phyloP scores from a whole-genome alignment of 2,113 vertebrate species.

The Lonchura striata region DNA sequence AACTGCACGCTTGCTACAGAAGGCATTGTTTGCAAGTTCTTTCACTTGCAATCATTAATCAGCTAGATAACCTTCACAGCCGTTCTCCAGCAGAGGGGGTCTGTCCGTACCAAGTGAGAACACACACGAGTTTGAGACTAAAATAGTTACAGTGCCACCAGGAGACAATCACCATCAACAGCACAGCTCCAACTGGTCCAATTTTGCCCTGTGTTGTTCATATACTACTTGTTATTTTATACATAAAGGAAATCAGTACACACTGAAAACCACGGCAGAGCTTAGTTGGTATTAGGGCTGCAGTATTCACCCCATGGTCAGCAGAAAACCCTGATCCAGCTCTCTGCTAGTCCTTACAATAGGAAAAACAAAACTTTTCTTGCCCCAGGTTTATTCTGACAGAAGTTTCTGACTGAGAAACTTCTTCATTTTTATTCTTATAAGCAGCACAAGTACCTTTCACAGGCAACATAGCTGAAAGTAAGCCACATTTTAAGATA shows the following conservation, averaged over 20 bases:
- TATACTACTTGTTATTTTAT: neutral
- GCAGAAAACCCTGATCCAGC: neutral
- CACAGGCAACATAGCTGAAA: neutral
- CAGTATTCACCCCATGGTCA: rapidly evolving
- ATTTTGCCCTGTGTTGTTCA: neutral
- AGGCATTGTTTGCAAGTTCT: neutral
- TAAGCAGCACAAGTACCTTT: neutral
- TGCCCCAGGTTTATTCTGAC: neutral
- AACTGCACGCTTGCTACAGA: neutral
- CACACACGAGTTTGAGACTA: neutral
- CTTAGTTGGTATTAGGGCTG: neutral
- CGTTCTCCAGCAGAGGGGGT: constrained; percentile 45
- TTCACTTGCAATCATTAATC: neutral
- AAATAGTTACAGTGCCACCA: neutral
- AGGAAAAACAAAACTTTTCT: neutral
- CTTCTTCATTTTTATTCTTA: neutral
- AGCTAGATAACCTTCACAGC: neutral
- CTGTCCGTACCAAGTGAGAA: neutral
- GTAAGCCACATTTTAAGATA: neutral
- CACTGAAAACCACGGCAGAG: neutral
- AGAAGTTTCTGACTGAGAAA: neutral
- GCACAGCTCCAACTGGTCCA: neutral
- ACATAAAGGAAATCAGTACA: neutral
- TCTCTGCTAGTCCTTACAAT: neutral
- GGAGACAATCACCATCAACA: neutral